Percentiles rank a stretch among this genome's conserved stretches.
Evolutionary conservation across 2,888 invertebrate species (phyloP).

Genomic region (Campoplex nolae): DNA sequence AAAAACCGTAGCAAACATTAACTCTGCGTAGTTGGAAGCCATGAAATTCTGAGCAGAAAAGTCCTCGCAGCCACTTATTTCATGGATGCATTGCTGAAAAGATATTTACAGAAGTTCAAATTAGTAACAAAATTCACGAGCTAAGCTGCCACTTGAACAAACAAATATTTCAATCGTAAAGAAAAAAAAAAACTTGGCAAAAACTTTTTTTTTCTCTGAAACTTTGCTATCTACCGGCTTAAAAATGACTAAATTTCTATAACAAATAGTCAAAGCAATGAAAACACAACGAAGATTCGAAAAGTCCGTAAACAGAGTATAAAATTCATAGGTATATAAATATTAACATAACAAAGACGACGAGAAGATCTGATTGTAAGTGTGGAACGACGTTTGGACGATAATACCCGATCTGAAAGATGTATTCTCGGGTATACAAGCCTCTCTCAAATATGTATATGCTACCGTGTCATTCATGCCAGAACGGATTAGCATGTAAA

Average conservation of each 20-base stretch:
- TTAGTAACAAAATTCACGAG: background rate
- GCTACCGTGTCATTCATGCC: slow-evolving; percentile 33
- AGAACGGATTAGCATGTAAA: slow-evolving; percentile 81
- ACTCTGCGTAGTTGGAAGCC: background rate
- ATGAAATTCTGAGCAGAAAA: background rate
- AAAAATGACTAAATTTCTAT: background rate
- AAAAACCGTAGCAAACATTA: background rate
- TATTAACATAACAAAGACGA: slow-evolving; percentile 18
- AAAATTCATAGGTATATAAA: slow-evolving; percentile 23
- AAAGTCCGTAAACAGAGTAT: background rate
- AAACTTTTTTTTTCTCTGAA: background rate
- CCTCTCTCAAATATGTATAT: background rate
- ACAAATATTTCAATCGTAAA: background rate
- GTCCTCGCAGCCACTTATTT: slow-evolving; percentile 32
- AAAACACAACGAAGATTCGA: background rate
- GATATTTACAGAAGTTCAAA: background rate
- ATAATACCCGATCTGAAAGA: slow-evolving; percentile 53
- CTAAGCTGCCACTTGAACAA: background rate
- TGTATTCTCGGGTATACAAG: background rate
- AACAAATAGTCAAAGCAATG: background rate
- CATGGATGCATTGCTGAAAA: background rate
- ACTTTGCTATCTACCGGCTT: background rate
- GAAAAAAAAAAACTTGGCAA: background rate
- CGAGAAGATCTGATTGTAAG: slow-evolving; percentile 18
- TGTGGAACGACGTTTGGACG: slow-evolving; percentile 16